Evolutionary conservation across 2,888 invertebrate genomes (phyloP).

Genomic region (Pasiphila rectangulata): DNA sequence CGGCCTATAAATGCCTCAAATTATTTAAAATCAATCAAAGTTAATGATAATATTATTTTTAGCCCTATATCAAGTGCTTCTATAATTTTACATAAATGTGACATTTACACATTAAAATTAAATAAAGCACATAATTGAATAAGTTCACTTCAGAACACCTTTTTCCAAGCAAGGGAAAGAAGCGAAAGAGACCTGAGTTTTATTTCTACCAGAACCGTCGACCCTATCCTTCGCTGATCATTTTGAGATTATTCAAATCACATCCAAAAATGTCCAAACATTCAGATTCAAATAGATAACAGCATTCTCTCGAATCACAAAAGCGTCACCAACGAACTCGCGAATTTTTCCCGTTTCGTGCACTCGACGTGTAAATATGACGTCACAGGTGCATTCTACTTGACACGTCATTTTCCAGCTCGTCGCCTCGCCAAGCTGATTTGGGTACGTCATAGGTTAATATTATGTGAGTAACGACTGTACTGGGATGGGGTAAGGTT

Average conservation of each 20-base stretch:
- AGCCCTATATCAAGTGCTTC: too few species aligned
- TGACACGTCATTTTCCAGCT: slow-evolving; percentile 76
- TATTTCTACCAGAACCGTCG: too few species aligned
- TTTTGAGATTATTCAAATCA: not conserved
- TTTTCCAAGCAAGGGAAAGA: too few species aligned
- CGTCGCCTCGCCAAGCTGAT: slow-evolving; percentile 51
- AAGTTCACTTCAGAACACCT: too few species aligned
- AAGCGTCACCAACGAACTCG: slow-evolving; percentile 11
- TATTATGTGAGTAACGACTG: not conserved
- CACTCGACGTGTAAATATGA: slow-evolving; percentile 40
- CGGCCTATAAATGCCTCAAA: too few species aligned
- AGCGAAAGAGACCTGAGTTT: too few species aligned
- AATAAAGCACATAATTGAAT: too few species aligned
- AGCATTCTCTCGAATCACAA: slow-evolving; percentile 12
- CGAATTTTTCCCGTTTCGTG: slow-evolving; percentile 24
- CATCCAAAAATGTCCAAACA: not conserved
- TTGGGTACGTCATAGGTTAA: slow-evolving; percentile 53
- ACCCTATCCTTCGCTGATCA: too few species aligned
- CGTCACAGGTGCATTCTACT: slow-evolving; percentile 41
- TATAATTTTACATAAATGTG: too few species aligned
- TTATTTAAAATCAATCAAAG: too few species aligned
- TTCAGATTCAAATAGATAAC: not conserved
- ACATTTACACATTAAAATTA: too few species aligned
- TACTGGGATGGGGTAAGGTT: slow-evolving; percentile 14
- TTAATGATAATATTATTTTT: too few species aligned